Evolutionary conservation across 2,113 vertebrate species (phyloP).

Genomic region (Platichthys stellatus): DNA sequence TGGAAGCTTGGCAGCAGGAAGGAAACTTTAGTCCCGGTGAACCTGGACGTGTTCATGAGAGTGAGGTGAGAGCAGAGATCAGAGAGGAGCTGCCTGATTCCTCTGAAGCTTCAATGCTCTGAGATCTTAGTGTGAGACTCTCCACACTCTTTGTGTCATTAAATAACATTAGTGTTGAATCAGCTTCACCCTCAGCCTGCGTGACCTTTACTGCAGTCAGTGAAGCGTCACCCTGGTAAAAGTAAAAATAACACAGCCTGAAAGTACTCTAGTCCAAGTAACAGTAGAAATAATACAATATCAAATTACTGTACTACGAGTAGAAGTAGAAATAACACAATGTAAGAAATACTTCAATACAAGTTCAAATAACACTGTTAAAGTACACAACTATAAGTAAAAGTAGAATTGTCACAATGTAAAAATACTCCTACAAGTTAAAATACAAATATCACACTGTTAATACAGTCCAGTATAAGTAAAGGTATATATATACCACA

Average conservation of each 20-base stretch:
- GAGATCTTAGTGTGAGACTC: background rate
- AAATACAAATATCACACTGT: background rate
- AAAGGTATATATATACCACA: background rate
- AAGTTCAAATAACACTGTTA: background rate
- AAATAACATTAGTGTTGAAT: constrained; percentile 24
- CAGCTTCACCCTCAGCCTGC: constrained; percentile 33
- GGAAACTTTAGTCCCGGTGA: background rate
- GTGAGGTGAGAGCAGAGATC: background rate
- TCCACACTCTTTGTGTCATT: constrained; percentile 19
- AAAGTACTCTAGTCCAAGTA: too few relatives aligned
- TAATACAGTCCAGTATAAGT: background rate
- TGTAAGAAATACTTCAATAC: background rate
- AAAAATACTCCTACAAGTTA: too few relatives aligned
- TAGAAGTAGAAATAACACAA: background rate
- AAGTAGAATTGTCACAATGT: too few relatives aligned
- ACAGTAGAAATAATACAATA: background rate
- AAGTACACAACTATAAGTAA: background rate
- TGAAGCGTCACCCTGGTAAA: background rate
- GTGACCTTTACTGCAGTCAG: constrained; percentile 52
- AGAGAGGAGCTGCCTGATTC: background rate
- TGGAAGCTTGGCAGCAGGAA: background rate
- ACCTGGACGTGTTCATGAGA: constrained; percentile 5
- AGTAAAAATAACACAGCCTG: background rate
- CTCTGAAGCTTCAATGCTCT: background rate
- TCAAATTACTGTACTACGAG: background rate